Conservation (phyloP, 2,113 vertebrate genomes). For the Ageneiosus marmoratus region DNA sequence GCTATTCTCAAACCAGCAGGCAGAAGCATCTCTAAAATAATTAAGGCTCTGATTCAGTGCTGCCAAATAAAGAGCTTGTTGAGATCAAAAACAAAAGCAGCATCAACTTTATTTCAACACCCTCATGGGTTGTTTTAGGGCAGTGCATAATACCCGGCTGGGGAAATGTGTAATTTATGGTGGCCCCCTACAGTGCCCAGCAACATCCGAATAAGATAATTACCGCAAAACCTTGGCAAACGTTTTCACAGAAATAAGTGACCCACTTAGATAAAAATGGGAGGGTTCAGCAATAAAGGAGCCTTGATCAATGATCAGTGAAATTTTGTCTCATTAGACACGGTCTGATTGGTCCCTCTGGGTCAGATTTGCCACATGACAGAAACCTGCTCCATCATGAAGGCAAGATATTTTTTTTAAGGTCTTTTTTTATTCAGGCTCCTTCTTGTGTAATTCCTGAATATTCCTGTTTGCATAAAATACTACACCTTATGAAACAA, state of each 20-base stretch:
- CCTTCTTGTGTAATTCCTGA: background rate
- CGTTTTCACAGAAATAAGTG: slow-evolving; percentile 72
- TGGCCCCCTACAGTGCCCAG: slow-evolving; percentile 69
- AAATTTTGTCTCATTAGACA: background rate
- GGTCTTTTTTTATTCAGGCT: background rate
- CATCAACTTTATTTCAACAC: slow-evolving; percentile 78
- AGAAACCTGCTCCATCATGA: background rate
- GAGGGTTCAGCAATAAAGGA: slow-evolving; percentile 11
- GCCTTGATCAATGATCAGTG: slow-evolving; percentile 62
- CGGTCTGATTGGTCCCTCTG: slow-evolving; percentile 2
- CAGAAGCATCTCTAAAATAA: slow-evolving; percentile 69
- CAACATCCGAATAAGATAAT: slow-evolving; percentile 71
- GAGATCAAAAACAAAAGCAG: slow-evolving; percentile 75
- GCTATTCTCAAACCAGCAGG: slow-evolving; percentile 68
- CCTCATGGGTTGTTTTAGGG: slow-evolving; percentile 75
- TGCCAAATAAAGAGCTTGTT: slow-evolving; percentile 72
- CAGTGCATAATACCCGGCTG: slow-evolving; percentile 75
- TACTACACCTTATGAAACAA: background rate
- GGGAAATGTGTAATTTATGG: slow-evolving; percentile 75
- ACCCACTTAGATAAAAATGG: slow-evolving; percentile 69
- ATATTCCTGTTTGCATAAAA: background rate
- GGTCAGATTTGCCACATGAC: slow-evolving; percentile 14
- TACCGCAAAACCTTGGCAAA: slow-evolving; percentile 75
- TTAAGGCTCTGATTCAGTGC: slow-evolving; percentile 74
- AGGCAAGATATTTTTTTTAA: background rate